Evolutionary conservation across 2,797 vertebrate species (phyloP).

Genomic region (Darevskia nairensis): DNA sequence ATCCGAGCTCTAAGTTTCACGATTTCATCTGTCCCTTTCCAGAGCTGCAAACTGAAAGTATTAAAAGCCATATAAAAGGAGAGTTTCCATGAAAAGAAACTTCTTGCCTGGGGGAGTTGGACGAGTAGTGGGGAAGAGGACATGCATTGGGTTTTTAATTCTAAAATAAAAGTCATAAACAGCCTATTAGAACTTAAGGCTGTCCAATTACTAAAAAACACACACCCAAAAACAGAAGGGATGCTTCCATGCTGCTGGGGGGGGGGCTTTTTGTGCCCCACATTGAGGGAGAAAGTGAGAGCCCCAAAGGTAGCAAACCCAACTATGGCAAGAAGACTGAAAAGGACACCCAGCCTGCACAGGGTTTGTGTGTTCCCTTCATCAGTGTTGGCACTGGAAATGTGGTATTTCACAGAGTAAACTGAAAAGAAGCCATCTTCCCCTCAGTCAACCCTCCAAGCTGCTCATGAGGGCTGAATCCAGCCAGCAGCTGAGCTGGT

Average conservation of each 20-base stretch:
- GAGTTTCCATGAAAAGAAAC: not conserved
- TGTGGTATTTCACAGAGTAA: not conserved
- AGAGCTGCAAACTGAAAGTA: not conserved
- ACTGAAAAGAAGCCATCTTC: not conserved
- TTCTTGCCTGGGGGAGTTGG: not conserved
- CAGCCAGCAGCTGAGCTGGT: not conserved
- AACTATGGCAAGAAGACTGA: not conserved
- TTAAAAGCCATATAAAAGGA: conserved; percentile 18
- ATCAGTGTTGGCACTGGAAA: not conserved
- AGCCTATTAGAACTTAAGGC: not conserved
- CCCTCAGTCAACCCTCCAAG: not conserved
- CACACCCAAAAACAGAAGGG: not conserved
- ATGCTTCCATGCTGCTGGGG: not conserved
- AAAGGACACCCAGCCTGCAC: too few species aligned
- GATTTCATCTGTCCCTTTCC: not conserved
- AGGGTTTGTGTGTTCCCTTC: not conserved
- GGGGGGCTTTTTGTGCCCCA: not conserved
- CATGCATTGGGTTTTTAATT: not conserved
- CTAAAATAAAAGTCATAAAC: not conserved
- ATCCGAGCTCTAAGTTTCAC: too few species aligned
- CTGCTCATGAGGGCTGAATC: not conserved
- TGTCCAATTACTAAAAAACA: not conserved
- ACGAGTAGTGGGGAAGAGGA: not conserved
- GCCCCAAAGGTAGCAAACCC: not conserved
- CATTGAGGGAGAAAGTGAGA: not conserved